These are phyloP conservation scores for Etheostoma spectabile DNA, from an alignment of 2,113 vertebrate genomes.

Conservation along the genomic window DNA sequence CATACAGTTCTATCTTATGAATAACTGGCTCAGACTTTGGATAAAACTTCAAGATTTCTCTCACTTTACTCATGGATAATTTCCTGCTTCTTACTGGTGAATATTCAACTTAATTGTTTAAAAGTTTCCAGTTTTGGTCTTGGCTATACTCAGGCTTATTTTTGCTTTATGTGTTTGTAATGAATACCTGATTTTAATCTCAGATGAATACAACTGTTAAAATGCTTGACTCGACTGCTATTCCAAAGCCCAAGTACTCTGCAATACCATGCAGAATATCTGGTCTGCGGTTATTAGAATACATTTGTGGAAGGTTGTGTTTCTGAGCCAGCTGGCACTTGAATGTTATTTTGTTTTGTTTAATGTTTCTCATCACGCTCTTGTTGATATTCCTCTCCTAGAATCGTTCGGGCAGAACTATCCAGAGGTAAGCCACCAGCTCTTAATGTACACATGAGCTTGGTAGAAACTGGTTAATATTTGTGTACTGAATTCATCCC, in stretches of 20 bases:
- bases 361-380: slow-evolving; percentile 1
- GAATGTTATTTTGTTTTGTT: neutral
- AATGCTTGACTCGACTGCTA: neutral
- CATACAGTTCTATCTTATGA: slow-evolving; percentile 18
- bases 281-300: neutral
- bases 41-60: slow-evolving; percentile 2
- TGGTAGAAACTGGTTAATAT: neutral
- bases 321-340: neutral
- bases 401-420: slow-evolving; percentile 99
- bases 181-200: neutral
- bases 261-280: neutral
- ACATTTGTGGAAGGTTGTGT: neutral
- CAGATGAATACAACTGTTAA: neutral
- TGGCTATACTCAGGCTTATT: neutral
- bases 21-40: slow-evolving; percentile 11
- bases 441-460: neutral
- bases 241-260: neutral
- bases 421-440: slow-evolving; percentile 89
- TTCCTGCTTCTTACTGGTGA: slow-evolving; percentile 14
- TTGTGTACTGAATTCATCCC: neutral
- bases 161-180: neutral
- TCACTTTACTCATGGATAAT: slow-evolving; percentile 4
- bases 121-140: neutral
- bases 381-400: slow-evolving; percentile 56
- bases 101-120: slow-evolving; percentile 23